Evolutionary conservation across 2,797 vertebrate species (phyloP).

Genomic region (Halcyon badia): DNA sequence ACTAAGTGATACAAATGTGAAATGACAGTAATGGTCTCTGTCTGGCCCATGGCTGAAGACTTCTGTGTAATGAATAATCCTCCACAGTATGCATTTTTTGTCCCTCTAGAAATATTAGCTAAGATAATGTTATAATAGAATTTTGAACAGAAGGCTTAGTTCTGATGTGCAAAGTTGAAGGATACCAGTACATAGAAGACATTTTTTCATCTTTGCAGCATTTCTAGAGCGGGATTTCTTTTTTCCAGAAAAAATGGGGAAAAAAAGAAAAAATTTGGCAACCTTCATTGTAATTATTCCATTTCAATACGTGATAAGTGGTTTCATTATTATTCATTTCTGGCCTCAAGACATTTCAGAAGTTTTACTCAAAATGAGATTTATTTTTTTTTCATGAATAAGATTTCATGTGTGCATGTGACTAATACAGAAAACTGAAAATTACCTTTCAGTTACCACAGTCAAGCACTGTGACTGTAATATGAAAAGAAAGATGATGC

Average conservation of each 20-base stretch:
- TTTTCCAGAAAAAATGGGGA: not conserved
- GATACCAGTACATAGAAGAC: not conserved
- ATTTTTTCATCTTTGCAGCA: not conserved
- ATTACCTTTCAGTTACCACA: not conserved
- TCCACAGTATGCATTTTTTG: not conserved
- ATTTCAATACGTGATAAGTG: not conserved
- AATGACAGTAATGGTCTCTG: constrained; percentile 21
- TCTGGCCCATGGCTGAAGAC: not conserved
- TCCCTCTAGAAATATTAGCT: not conserved
- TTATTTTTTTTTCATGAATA: not conserved
- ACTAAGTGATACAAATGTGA: constrained; percentile 10
- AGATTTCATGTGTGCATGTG: not conserved
- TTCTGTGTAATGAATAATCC: not conserved
- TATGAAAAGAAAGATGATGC: constrained; percentile 26
- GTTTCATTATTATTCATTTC: not conserved
- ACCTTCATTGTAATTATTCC: not conserved
- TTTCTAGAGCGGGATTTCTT: not conserved
- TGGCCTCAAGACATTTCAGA: not conserved
- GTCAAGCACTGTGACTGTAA: not conserved
- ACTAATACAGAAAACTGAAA: not conserved
- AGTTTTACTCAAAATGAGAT: constrained; percentile 4
- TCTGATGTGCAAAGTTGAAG: not conserved
- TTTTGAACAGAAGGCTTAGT: not conserved
- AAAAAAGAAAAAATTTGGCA: not conserved
- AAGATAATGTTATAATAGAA: not conserved